Conservation (phyloP, 2,797 vertebrate genomes). For the Sebastes oblongus region DNA sequence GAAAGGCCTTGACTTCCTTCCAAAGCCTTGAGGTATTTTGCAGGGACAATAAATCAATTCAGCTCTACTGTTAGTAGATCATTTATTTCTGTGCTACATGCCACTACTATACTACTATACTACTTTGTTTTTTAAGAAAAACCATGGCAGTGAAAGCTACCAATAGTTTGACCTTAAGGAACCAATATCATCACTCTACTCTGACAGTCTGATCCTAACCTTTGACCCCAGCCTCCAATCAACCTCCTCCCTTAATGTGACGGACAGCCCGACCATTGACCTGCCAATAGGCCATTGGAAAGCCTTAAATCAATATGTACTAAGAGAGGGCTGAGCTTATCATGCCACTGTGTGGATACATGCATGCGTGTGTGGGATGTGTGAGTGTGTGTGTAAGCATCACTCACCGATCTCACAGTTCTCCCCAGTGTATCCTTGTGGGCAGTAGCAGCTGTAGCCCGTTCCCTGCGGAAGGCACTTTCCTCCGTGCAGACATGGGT, state of each 20-base stretch:
- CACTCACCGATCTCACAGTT: conserved; percentile 96
- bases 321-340: conserved; percentile 13
- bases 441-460: conserved; percentile 90
- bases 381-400: conserved; percentile 13
- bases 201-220: conserved; percentile 23
- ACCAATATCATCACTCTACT: background rate
- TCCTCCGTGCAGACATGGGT: conserved; percentile 93
- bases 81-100: background rate
- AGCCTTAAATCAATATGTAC: conserved; percentile 11
- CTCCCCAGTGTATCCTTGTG: conserved; percentile 91
- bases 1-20: conserved; percentile 3
- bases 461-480: conserved; percentile 87
- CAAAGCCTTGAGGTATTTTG: background rate
- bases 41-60: conserved; percentile 15
- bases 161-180: conserved; percentile 29
- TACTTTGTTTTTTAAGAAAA: background rate
- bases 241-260: conserved; percentile 16
- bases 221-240: conserved; percentile 29
- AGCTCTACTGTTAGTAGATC: background rate
- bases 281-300: conserved; percentile 9
- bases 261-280: conserved; percentile 43
- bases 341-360: background rate
- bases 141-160: background rate
- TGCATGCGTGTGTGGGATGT: conserved; percentile 14
- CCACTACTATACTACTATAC: background rate